Evolutionary conservation across 1,140 invertebrate genomes (phyloP).

Genomic region (Neodiprion virginianus): DNA sequence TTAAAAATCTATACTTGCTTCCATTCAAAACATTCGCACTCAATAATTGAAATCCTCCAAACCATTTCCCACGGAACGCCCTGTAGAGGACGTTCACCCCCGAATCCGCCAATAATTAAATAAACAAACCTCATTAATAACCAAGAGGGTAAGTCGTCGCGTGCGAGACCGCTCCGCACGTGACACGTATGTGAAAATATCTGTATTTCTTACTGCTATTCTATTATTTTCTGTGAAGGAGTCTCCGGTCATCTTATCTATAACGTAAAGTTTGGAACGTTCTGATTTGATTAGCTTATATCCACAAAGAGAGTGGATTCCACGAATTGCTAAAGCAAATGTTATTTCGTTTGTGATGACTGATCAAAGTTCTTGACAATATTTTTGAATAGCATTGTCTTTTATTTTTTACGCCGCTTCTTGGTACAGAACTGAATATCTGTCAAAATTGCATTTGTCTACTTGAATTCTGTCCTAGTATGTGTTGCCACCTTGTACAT

Average conservation of each 20-base stretch:
- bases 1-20: no score
- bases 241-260: neutral
- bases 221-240: no score
- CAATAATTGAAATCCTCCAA: no score
- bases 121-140: no score
- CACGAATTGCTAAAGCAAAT: neutral
- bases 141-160: no score
- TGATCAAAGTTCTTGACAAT: neutral
- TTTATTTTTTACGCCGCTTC: neutral
- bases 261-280: neutral
- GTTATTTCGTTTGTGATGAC: neutral
- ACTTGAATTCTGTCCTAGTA: neutral
- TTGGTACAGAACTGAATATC: neutral
- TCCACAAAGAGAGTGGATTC: neutral
- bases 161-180: no score
- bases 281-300: neutral
- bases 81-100: no score
- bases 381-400: neutral
- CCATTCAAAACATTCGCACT: no score
- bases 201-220: neutral
- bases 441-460: neutral
- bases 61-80: no score
- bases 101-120: no score
- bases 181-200: neutral
- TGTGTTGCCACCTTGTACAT: no score